Evolutionary conservation across 2,888 invertebrate species (phyloP).

Genomic region (Oligia latruncula): DNA sequence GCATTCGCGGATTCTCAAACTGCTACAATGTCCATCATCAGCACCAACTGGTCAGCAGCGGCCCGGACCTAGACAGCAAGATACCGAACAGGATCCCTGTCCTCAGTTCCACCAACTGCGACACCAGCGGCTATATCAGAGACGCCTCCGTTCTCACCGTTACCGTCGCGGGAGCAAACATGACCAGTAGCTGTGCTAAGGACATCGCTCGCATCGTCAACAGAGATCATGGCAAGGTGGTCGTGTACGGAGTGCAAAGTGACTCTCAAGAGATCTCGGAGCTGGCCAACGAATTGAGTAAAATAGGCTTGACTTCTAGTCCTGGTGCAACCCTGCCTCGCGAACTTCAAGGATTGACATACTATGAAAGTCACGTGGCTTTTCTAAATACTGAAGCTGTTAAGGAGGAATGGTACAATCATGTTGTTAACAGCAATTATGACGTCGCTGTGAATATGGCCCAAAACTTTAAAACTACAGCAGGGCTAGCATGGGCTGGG

Average conservation of each 20-base stretch:
- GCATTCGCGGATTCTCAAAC: slow-evolving; percentile 67
- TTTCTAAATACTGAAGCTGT: slow-evolving; percentile 63
- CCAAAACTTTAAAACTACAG: slow-evolving; percentile 46
- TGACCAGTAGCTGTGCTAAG: slow-evolving; percentile 68
- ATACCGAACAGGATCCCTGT: slow-evolving; percentile 75
- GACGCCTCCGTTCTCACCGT: slow-evolving; percentile 68
- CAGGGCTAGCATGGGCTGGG: no score
- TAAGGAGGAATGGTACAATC: slow-evolving; percentile 58
- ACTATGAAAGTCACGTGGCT: slow-evolving; percentile 63
- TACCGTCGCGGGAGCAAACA: slow-evolving; percentile 69
- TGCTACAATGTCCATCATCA: slow-evolving; percentile 74
- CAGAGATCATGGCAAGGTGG: slow-evolving; percentile 63
- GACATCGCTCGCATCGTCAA: slow-evolving; percentile 73
- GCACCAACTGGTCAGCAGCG: slow-evolving; percentile 70
- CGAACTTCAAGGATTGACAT: slow-evolving; percentile 60
- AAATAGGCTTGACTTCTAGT: slow-evolving; percentile 55
- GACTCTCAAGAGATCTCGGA: slow-evolving; percentile 59
- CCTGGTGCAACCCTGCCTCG: slow-evolving; percentile 55
- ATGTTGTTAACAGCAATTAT: slow-evolving; percentile 56
- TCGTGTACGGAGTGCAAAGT: slow-evolving; percentile 65
- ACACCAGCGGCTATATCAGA: slow-evolving; percentile 71
- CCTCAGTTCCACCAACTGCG: slow-evolving; percentile 65
- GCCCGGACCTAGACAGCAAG: slow-evolving; percentile 67
- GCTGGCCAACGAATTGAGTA: slow-evolving; percentile 59
- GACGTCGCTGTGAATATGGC: slow-evolving; percentile 63